Base-by-base conservation (phyloP, 2,888 invertebrate species). In the Dryomyza anilis region DNA sequence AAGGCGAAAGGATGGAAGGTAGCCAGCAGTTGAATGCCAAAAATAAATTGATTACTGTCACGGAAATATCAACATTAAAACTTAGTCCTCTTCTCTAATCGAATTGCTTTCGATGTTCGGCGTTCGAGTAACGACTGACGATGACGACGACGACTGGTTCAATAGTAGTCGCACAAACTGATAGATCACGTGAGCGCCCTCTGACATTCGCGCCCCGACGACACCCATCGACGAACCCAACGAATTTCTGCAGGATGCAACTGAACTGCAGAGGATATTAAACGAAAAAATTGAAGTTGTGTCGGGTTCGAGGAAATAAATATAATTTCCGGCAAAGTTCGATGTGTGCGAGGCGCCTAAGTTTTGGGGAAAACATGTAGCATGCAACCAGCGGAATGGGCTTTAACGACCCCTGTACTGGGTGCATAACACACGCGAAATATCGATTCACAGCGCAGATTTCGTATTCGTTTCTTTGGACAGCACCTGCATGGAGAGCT, bases 31-130 rank as follows among this genome's bases (percentile, higher is more conserved):
- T 73, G 68, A 74, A 77, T 77, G 77, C 76, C 77, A 78, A 76
- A 80, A 80, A 81, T 81, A 81, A 80, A 80, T 80, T 80, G 80
- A 80, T 80, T 81, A 80, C 79, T 81, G 81, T 80, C 80, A 80
- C 80, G 81, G 81, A 80, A 80, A 79, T 81, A 77, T 76, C 78
- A 71, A 69, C 67, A 69, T 65, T 69, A 71, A 71, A 72, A 71
- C 68, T 71, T 73, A 69, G 69, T 69, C 69, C 71, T 63, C n/a
- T n/a, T n/a, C 53, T 65, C 66, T 58, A 65, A 59, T 61, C 59
- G 58, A 50, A 58, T 58, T 36, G 58, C 46, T 36, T 29, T 33
- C 57, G 23, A 56, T 53, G 62, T n/a, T n/a, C n/a, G n/a, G 46
- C 23, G 46, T 52, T 53, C n/a, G 39, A 25, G 43, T 43, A 53